A percentile compares a stretch with the other conserved stretches of the same genome.
These are phyloP conservation scores for Pitta sordida DNA, from an alignment of 2,113 vertebrate species.

Conservation along the genomic window DNA sequence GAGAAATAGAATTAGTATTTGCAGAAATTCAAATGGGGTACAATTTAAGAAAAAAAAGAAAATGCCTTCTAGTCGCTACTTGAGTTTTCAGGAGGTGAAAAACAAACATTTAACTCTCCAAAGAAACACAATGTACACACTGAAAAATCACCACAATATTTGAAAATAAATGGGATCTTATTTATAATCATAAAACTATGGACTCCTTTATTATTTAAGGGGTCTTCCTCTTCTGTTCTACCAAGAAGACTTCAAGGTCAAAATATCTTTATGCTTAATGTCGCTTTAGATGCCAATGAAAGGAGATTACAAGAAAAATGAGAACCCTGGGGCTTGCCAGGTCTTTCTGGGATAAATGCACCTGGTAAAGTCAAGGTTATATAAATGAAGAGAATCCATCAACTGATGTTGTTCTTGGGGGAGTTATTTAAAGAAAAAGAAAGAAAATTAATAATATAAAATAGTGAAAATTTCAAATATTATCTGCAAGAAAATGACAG, in stretches of 20 bases:
- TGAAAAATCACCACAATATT: slow-evolving; percentile 29
- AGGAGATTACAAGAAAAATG: slow-evolving; percentile 53
- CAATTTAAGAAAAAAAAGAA: not conserved
- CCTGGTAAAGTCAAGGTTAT: slow-evolving; percentile 26
- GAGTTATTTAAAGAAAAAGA: not conserved
- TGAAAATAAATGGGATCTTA: slow-evolving; percentile 11
- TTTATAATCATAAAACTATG: slow-evolving; percentile 23
- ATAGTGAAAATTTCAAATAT: not conserved
- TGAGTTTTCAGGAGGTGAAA: not conserved
- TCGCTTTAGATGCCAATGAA: slow-evolving; percentile 42
- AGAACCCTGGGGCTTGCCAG: slow-evolving; percentile 38
- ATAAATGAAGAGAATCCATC: slow-evolving; percentile 33
- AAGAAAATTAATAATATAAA: not conserved
- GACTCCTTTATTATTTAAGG: slow-evolving; percentile 44
- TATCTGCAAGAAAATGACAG: not conserved
- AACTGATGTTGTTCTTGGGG: not conserved
- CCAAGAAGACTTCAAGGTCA: slow-evolving; percentile 41
- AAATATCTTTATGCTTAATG: slow-evolving; percentile 13
- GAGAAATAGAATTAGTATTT: not conserved
- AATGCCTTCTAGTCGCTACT: not conserved
- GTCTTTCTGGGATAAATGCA: slow-evolving; percentile 15
- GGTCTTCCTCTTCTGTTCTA: not conserved
- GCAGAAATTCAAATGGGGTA: not conserved
- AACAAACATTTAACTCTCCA: not conserved
- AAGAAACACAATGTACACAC: not conserved